Evolutionary conservation across 2,113 vertebrate genomes (phyloP).

Genomic region (Campylomormyrus tamandua): DNA sequence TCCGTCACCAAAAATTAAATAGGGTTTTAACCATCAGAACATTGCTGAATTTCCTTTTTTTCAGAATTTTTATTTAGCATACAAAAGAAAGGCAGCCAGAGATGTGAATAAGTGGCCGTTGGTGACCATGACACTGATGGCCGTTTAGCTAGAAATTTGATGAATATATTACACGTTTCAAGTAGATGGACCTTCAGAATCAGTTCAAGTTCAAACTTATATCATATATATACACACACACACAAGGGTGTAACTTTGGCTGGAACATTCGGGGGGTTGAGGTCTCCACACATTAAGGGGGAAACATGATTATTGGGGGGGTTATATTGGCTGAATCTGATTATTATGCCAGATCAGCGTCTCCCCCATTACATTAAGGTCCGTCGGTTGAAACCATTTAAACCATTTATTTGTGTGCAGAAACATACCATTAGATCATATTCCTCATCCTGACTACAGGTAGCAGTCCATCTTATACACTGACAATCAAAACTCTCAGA

Average conservation of each 20-base stretch:
- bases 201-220: background rate
- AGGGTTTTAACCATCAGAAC: constrained; percentile 4
- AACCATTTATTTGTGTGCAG: background rate
- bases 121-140: background rate
- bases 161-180: background rate
- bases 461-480: background rate
- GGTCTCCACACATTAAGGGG: too few relatives aligned
- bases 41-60: constrained; percentile 4
- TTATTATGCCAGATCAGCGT: background rate
- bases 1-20: background rate
- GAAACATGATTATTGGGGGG: too few relatives aligned
- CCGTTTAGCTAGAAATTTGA: background rate
- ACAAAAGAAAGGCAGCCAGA: background rate
- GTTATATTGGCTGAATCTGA: too few relatives aligned
- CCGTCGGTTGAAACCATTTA: background rate
- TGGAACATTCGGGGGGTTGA: too few relatives aligned
- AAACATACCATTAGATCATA: background rate
- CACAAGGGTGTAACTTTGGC: too few relatives aligned
- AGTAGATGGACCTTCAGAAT: background rate
- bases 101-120: background rate
- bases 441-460: background rate
- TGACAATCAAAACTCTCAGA: background rate
- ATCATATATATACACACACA: too few relatives aligned
- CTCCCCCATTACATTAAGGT: background rate
- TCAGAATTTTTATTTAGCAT: background rate